These are phyloP conservation scores for Hetaerina titia DNA, from an alignment of 2,888 invertebrate genomes.

Conservation along the genomic window DNA sequence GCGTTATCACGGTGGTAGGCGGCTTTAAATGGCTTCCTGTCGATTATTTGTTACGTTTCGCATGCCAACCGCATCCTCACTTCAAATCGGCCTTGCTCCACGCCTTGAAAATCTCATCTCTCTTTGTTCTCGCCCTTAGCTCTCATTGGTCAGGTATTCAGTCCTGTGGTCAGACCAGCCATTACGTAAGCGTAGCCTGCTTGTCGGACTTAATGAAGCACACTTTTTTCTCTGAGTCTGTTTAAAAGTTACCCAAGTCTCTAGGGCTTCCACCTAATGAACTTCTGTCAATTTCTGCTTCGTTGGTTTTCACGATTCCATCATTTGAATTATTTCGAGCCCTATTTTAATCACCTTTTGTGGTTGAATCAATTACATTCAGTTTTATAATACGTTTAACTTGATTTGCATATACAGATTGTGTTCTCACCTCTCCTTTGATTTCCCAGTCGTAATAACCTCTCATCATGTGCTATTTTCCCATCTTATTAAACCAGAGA, in stretches of 20 bases:
- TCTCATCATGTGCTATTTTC: too few species aligned
- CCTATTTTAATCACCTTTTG: not conserved
- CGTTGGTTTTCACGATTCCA: not conserved
- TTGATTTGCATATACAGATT: not conserved
- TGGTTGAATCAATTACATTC: not conserved
- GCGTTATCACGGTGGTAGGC: not conserved
- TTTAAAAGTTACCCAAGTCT: not conserved
- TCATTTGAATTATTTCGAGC: not conserved
- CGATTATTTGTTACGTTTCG: not conserved
- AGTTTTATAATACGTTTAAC: not conserved
- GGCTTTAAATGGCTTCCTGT: not conserved
- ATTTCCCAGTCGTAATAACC: not conserved
- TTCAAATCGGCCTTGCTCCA: not conserved
- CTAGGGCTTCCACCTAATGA: not conserved
- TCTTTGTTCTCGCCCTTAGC: not conserved
- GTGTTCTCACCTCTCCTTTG: not conserved
- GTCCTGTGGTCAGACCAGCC: not conserved
- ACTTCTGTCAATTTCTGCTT: not conserved
- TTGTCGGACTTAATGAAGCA: not conserved
- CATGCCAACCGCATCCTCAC: not conserved
- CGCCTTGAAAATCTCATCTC: not conserved
- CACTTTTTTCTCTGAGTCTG: not conserved
- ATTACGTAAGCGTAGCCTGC: not conserved
- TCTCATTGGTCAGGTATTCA: not conserved
- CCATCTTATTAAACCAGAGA: too few species aligned